Evolutionary conservation across 2,888 invertebrate species (phyloP).

Genomic region (Hirtodrosophila cameraria): DNA sequence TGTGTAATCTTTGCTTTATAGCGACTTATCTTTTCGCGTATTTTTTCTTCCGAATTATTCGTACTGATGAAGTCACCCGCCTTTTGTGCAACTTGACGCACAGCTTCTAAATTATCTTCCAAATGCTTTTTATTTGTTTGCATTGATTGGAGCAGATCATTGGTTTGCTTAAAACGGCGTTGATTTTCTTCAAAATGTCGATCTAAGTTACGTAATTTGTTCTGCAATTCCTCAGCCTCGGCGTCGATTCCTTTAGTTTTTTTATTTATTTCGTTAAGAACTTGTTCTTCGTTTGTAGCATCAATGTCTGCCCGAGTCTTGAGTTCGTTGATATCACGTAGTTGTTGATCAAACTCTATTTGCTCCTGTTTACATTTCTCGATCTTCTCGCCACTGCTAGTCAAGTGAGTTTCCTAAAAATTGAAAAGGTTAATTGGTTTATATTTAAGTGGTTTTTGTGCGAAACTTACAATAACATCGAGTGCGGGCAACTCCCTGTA

Average conservation of each 20-base stretch:
- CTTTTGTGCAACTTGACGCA: constrained; percentile 61
- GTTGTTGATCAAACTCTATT: constrained; percentile 76
- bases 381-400: constrained; percentile 45
- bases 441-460: neutral
- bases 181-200: constrained; percentile 46
- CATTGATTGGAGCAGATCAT: constrained; percentile 36
- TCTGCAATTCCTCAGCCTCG: constrained; percentile 51
- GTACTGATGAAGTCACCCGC: constrained; percentile 80
- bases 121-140: constrained; percentile 20
- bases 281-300: constrained; percentile 45
- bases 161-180: constrained; percentile 37
- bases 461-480: constrained; percentile 75
- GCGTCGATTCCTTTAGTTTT: constrained; percentile 78
- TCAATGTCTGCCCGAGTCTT: constrained; percentile 42
- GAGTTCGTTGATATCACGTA: constrained; percentile 72
- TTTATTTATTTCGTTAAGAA: constrained; percentile 82
- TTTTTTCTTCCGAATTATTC: constrained; percentile 82
- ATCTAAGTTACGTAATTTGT: constrained; percentile 60
- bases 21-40: constrained; percentile 81
- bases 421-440: neutral
- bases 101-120: constrained; percentile 38
- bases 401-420: constrained; percentile 50
- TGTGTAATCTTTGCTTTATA: constrained; percentile 77
- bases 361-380: constrained; percentile 81
- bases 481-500: constrained; percentile 80